These are phyloP conservation scores for Alentia gelatinosa DNA, from an alignment of 2,888 invertebrate species.

Conservation along the genomic window DNA sequence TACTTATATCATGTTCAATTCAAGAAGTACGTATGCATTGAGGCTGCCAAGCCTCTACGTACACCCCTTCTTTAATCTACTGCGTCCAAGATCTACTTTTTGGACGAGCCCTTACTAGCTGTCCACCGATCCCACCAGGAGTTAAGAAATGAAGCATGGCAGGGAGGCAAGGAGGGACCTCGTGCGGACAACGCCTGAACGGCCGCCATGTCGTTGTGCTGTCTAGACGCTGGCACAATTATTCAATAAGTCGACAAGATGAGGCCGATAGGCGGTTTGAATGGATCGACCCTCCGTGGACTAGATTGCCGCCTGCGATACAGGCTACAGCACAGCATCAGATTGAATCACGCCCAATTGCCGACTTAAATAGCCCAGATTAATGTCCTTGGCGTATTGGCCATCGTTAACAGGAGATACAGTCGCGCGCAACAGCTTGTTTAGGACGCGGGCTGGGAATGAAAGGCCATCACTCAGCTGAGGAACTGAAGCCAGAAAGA, in stretches of 20 bases:
- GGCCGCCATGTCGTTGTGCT: background rate
- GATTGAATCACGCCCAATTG: background rate
- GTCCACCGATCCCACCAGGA: too few relatives aligned
- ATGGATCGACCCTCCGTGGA: background rate
- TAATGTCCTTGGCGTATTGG: background rate
- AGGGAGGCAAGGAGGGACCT: too few relatives aligned
- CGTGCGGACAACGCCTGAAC: background rate
- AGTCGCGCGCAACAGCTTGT: background rate
- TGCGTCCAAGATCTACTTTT: too few relatives aligned
- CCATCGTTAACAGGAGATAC: background rate
- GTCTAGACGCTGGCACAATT: slow-evolving; percentile 9
- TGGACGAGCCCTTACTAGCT: too few relatives aligned
- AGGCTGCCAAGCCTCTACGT: too few relatives aligned
- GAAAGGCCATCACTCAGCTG: too few relatives aligned
- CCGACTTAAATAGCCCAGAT: background rate
- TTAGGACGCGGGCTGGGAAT: too few relatives aligned
- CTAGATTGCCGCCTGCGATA: background rate
- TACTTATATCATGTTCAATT: too few relatives aligned
- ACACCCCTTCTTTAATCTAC: too few relatives aligned
- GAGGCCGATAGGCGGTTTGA: background rate
- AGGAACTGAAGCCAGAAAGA: too few relatives aligned
- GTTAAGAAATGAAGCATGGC: too few relatives aligned
- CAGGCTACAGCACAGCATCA: background rate
- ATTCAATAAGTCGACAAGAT: slow-evolving; percentile 22
- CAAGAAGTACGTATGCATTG: too few relatives aligned